Percentiles rank a stretch among this genome's conserved stretches.
Evolutionary conservation across 2,888 invertebrate genomes (phyloP).

Genomic region (Polymixis flavicincta): DNA sequence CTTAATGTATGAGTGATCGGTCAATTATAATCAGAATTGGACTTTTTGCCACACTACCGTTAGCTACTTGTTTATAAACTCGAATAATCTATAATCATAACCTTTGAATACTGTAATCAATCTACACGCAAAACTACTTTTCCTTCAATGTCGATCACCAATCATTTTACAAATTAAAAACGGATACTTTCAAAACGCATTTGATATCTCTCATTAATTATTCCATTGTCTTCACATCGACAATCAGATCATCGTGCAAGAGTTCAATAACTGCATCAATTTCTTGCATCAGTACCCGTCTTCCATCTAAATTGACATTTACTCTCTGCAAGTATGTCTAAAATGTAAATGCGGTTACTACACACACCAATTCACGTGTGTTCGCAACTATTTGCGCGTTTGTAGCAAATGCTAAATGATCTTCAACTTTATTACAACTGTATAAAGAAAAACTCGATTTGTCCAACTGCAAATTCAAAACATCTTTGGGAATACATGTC

Average conservation of each 20-base stretch:
- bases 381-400: slow-evolving; percentile 63
- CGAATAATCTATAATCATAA: slow-evolving; percentile 60
- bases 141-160: slow-evolving; percentile 60
- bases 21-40: slow-evolving; percentile 33
- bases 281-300: slow-evolving; percentile 84
- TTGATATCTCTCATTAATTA: slow-evolving; percentile 73
- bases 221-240: slow-evolving; percentile 77
- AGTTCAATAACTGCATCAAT: slow-evolving; percentile 89
- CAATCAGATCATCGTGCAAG: slow-evolving; percentile 82
- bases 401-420: slow-evolving; percentile 59
- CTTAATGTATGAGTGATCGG: slow-evolving; percentile 36
- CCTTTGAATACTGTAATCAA: slow-evolving; percentile 59
- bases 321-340: slow-evolving; percentile 87
- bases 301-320: slow-evolving; percentile 90
- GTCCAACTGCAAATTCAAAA: slow-evolving; percentile 66
- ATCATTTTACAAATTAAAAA: slow-evolving; percentile 67
- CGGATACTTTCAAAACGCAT: slow-evolving; percentile 61
- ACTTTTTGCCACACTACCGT: slow-evolving; percentile 42
- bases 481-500: slow-evolving; percentile 75
- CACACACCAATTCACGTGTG: slow-evolving; percentile 83
- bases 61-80: slow-evolving; percentile 49
- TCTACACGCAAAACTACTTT: slow-evolving; percentile 59
- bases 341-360: slow-evolving; percentile 89
- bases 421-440: slow-evolving; percentile 71
- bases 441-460: slow-evolving; percentile 69